phyloP scores from a whole-genome alignment of 2,113 vertebrate species.

The Melanocharis versteri region DNA sequence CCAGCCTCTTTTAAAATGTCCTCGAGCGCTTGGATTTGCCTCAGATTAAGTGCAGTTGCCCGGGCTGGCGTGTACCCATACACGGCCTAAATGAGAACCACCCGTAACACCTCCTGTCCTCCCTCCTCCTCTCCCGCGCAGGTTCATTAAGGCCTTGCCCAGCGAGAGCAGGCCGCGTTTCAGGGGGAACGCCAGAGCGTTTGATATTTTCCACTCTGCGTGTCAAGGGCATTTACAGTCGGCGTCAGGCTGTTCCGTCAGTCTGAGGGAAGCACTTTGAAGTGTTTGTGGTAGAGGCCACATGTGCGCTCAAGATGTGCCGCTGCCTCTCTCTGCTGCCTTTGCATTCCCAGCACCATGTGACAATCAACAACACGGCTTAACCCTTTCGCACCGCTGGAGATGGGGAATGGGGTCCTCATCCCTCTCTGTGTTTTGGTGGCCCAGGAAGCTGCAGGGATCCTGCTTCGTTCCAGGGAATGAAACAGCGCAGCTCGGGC shows the following conservation, averaged over 20 bases:
- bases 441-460: neutral
- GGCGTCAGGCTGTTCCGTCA: conserved; percentile 93
- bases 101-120: conserved; percentile 22
- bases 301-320: conserved; percentile 99
- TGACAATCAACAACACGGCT: conserved; percentile 89
- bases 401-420: rapidly evolving
- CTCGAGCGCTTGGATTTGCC: conserved; percentile 12
- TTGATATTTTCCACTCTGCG: conserved; percentile 97
- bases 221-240: conserved; percentile 97
- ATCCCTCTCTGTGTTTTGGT: rapidly evolving
- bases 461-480: neutral
- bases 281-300: conserved; percentile 92
- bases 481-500: rapidly evolving
- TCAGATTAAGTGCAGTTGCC: conserved; percentile 47
- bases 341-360: conserved; percentile 85
- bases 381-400: conserved; percentile 74
- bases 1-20: conserved; percentile 20
- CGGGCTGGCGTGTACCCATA: neutral
- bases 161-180: conserved; percentile 57
- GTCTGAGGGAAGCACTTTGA: conserved; percentile 96
- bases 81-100: conserved; percentile 73
- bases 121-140: conserved; percentile 26
- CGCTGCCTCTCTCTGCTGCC: conserved; percentile 58
- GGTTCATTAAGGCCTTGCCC: conserved; percentile 75
- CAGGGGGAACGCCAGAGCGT: conserved; percentile 70